phyloP scores from a whole-genome alignment of 2,797 vertebrate species.

The Sylvia borin region DNA sequence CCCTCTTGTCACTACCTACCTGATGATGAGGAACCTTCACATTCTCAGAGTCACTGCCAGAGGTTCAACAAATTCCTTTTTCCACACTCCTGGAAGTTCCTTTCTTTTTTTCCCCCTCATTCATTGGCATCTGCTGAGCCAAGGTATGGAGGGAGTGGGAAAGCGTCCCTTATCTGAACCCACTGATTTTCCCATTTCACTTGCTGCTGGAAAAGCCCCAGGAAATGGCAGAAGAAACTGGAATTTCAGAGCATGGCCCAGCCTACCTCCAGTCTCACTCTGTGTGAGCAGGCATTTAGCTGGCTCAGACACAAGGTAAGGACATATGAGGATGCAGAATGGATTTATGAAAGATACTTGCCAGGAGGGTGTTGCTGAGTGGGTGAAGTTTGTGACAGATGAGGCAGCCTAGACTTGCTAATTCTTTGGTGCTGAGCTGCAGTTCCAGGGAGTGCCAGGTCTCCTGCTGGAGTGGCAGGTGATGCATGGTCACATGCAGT shows the following conservation, averaged over 20 bases:
- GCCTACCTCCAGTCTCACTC: neutral
- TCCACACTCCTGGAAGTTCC: neutral
- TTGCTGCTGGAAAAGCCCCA: neutral
- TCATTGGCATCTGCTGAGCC: neutral
- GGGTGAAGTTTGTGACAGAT: slow-evolving; percentile 15
- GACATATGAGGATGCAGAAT: neutral
- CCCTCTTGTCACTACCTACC: neutral
- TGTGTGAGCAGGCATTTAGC: neutral
- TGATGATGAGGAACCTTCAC: neutral
- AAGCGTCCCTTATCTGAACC: neutral
- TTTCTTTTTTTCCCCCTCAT: neutral
- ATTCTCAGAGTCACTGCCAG: neutral
- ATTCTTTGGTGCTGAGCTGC: neutral
- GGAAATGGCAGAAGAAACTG: neutral
- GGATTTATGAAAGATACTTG: neutral
- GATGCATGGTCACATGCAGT: neutral
- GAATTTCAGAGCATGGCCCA: neutral
- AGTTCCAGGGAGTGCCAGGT: neutral
- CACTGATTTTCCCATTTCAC: neutral
- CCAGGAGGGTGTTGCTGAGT: neutral
- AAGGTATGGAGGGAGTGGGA: neutral
- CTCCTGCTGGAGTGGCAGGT: neutral
- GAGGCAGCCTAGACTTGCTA: neutral
- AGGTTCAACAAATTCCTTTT: neutral
- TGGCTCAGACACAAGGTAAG: neutral